phyloP scores from a whole-genome alignment of 2,888 invertebrate species.

The Polymixis lichenea region DNA sequence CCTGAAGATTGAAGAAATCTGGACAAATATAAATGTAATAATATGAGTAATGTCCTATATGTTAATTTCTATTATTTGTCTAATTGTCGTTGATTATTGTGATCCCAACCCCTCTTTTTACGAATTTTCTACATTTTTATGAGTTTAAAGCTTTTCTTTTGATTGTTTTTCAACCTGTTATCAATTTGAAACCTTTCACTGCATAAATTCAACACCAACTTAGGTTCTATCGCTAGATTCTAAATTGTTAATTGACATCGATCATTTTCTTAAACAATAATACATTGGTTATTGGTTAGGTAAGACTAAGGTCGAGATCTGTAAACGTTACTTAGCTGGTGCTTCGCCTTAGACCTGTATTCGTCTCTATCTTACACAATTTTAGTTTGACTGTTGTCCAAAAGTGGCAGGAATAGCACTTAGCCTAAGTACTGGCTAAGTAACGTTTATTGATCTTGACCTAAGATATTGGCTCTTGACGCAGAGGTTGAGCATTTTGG shows the following conservation, averaged over 20 bases:
- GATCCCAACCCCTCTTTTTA: neutral
- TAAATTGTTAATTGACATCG: neutral
- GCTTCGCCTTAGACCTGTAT: neutral
- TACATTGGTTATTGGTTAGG: neutral
- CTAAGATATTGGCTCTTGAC: neutral
- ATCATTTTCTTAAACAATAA: neutral
- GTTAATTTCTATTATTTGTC: neutral
- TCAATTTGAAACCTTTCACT: neutral
- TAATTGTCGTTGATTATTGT: neutral
- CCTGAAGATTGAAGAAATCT: neutral
- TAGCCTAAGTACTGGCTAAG: neutral
- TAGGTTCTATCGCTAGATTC: neutral
- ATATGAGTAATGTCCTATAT: neutral
- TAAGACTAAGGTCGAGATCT: neutral
- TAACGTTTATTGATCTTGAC: neutral
- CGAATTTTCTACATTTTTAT: neutral
- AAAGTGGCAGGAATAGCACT: neutral
- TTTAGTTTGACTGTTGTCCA: neutral
- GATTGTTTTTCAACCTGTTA: neutral
- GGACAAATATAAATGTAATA: neutral
- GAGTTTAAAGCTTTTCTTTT: neutral
- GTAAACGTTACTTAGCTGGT: neutral
- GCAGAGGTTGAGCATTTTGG: neutral
- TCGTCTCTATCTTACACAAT: neutral
- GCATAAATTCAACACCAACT: neutral